Percentiles rank a stretch among this genome's conserved stretches.
Conservation (phyloP, 2,888 invertebrate species). For the Abrostola tripartita region DNA sequence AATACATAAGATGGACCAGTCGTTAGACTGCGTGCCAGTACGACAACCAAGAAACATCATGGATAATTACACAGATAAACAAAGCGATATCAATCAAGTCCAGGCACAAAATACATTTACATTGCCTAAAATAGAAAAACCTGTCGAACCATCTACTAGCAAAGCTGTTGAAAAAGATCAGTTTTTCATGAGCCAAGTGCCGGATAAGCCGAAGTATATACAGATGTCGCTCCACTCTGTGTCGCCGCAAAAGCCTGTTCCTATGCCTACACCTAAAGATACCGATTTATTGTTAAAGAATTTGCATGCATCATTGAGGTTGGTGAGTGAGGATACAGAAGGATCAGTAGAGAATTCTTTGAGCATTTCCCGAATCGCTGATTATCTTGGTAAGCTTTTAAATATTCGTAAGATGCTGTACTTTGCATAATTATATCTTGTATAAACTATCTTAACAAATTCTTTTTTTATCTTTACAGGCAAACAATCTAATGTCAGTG, state of each 20-base stretch:
- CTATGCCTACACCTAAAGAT: conserved; percentile 56
- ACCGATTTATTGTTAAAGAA: conserved; percentile 72
- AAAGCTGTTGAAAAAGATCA: conserved; percentile 41
- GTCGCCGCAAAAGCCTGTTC: conserved; percentile 53
- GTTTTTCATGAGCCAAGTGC: conserved; percentile 52
- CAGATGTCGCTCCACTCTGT: conserved; percentile 49
- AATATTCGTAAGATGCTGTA: background rate
- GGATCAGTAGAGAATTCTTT: conserved; percentile 76
- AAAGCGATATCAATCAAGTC: conserved; percentile 32
- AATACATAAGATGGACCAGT: conserved; percentile 69
- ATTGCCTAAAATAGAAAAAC: conserved; percentile 32
- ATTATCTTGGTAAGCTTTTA: conserved; percentile 73
- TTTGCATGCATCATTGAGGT: conserved; percentile 66
- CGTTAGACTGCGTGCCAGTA: conserved; percentile 78
- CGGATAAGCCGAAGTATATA: conserved; percentile 53
- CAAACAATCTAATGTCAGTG: conserved; percentile 77
- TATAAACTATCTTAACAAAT: background rate
- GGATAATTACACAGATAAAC: conserved; percentile 56
- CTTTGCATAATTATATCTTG: background rate
- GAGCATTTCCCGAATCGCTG: conserved; percentile 81
- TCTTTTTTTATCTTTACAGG: conserved; percentile 60
- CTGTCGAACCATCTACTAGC: conserved; percentile 31
- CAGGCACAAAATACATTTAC: conserved; percentile 26
- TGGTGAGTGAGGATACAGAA: conserved; percentile 72
- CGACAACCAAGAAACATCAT: conserved; percentile 69